Conservation (phyloP, 2,888 invertebrate genomes). For the Laothoe populi region DNA sequence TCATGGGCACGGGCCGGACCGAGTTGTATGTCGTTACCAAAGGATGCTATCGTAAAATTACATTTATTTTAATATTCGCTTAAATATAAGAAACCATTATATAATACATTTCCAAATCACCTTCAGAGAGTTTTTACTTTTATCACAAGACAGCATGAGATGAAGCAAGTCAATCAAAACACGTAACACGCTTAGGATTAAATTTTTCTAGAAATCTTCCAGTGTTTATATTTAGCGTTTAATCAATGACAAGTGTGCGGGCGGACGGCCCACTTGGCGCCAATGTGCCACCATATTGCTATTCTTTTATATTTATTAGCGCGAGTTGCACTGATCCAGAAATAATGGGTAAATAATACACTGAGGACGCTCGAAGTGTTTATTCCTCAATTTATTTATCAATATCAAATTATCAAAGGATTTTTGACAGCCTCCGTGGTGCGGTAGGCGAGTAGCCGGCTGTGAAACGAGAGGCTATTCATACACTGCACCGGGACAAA, state of each 20-base stretch:
- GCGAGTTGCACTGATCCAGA: constrained; percentile 34
- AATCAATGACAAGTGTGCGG: constrained; percentile 52
- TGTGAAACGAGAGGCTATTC: too few relatives aligned
- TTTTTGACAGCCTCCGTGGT: too few relatives aligned
- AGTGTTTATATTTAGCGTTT: constrained; percentile 47
- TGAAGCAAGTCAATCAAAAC: background rate
- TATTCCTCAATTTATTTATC: background rate
- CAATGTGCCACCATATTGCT: constrained; percentile 25
- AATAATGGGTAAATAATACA: constrained; percentile 29
- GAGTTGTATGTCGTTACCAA: too few relatives aligned
- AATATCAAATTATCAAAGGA: background rate
- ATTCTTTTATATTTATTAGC: constrained; percentile 38
- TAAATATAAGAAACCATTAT: too few relatives aligned
- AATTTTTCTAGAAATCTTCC: constrained; percentile 43
- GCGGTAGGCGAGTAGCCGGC: too few relatives aligned
- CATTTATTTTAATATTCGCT: too few relatives aligned
- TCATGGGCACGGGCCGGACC: too few relatives aligned
- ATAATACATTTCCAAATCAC: too few relatives aligned
- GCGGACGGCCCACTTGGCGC: constrained; percentile 22
- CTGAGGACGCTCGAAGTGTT: constrained; percentile 8
- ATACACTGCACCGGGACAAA: too few relatives aligned
- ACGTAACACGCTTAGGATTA: background rate
- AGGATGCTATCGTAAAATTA: too few relatives aligned
- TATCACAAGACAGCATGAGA: background rate
- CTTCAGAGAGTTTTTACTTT: background rate